Evolutionary conservation across 1,140 invertebrate species (phyloP), one percentile per base, ranked within the genome.

Genomic region (Sarcophaga peregrina): DNA sequence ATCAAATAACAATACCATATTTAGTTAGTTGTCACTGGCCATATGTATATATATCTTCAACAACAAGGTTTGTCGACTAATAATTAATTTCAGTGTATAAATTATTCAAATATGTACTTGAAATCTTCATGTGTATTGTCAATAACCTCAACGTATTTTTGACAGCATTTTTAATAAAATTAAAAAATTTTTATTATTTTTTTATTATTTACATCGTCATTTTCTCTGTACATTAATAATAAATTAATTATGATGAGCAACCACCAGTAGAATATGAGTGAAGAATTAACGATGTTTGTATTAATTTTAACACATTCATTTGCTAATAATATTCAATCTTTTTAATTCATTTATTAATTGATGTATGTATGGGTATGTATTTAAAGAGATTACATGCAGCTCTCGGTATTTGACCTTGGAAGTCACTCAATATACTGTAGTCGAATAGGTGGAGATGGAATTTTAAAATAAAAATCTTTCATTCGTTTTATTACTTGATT

Each of bases 251-350:
- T 5, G 25, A 37, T 37, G 25, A 58, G n/a, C 15, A 58, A 58
- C 52, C 8, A 58, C n/a, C 15, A 58, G 15, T 58, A n/a, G 13
- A 58, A 58, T n/a, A 58, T 58, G 15, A 13, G 15, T 58, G 54
- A 58, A 58, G 54, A 58, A n/a, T n/a, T 58, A n/a, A 58, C 54
- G n/a, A 58, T 58, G n/a, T 58, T 58, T 58, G n/a, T n/a, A 54
- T 13, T 13, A 13, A 54, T 54, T 54, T 54, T 54, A 54, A 54
- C 52, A 54, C 52, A 54, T 54, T 54, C 54, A 58, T 58, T 58
- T n/a, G n/a, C n/a, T 58, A n/a, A 13, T 58, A 58, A 54, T 15
- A 54, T 13, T 10, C 52, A 15, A 54, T 9, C 52, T 54, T 13
- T 37, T 37, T 37, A 37, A 37, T 37, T 37, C 4, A 37, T 37